Percentiles rank a stretch among this genome's conserved stretches.
phyloP scores from a whole-genome alignment of 1,140 invertebrate species.

The Doryteuthis pealeii region DNA sequence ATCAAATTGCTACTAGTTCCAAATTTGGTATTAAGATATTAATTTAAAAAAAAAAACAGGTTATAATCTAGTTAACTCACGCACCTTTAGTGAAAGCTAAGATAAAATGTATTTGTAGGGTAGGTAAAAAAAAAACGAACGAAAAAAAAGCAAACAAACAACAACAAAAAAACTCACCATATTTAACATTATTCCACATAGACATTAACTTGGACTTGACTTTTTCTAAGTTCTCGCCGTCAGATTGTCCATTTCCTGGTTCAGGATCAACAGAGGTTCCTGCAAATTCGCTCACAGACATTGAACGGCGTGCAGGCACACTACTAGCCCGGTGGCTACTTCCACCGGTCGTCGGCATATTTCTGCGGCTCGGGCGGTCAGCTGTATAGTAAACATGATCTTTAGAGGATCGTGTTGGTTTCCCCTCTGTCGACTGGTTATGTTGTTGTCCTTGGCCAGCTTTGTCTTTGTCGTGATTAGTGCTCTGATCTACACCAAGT shows the following conservation, averaged over 20 bases:
- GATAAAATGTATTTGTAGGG: too few species aligned
- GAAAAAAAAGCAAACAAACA: too few species aligned
- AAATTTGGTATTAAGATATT: too few species aligned
- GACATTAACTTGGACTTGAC: conserved; percentile 79
- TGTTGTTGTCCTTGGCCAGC: too few species aligned
- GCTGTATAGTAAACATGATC: conserved; percentile 8
- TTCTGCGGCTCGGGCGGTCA: conserved; percentile 1
- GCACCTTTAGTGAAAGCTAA: too few species aligned
- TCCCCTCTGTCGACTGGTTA: background rate
- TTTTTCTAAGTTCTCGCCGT: conserved; percentile 63
- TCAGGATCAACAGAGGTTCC: background rate
- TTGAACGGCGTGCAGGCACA: background rate
- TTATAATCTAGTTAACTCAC: too few species aligned
- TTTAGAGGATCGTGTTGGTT: background rate
- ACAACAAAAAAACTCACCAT: conserved; percentile 64
- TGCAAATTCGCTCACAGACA: conserved; percentile 1
- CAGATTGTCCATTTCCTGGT: conserved; percentile 42
- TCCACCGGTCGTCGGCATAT: background rate
- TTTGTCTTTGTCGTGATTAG: too few species aligned
- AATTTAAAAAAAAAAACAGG: too few species aligned
- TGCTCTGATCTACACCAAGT: too few species aligned
- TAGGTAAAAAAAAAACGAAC: too few species aligned
- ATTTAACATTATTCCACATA: conserved; percentile 89
- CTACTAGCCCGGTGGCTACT: conserved; percentile 9
- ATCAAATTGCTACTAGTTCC: too few species aligned